Percentiles rank a stretch among this genome's conserved stretches.
phyloP scores from a whole-genome alignment of 2,888 invertebrate species.

The Invenusta paracnida region DNA sequence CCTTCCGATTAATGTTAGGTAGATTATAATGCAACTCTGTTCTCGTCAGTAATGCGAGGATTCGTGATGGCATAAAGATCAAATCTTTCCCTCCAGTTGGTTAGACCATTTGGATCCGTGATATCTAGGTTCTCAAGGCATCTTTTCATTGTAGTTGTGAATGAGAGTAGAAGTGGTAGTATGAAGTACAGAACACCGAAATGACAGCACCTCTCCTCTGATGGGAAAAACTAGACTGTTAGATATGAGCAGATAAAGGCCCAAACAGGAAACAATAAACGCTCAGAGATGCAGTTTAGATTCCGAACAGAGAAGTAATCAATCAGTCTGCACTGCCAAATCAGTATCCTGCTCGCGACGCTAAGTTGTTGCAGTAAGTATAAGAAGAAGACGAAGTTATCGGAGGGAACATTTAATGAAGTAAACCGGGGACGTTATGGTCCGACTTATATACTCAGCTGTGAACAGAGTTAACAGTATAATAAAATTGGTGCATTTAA shows the following conservation, averaged over 20 bases:
- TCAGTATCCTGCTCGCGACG: not conserved
- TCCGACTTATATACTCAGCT: no score
- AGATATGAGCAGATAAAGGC: no score
- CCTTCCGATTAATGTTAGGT: not conserved
- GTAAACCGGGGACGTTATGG: no score
- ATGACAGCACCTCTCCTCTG: no score
- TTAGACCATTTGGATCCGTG: not conserved
- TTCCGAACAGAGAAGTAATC: not conserved
- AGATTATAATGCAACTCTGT: not conserved
- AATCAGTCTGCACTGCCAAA: not conserved
- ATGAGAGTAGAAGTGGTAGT: no score
- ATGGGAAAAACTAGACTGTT: no score
- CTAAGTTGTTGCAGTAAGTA: no score
- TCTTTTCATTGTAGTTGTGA: not conserved
- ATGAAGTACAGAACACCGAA: no score
- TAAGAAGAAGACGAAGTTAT: no score
- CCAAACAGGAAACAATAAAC: not conserved
- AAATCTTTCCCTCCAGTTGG: not conserved
- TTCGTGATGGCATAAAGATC: not conserved
- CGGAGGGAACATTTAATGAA: no score
- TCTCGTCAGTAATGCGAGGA: not conserved
- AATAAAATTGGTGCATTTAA: no score
- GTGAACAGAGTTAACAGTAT: no score
- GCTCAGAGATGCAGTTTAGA: not conserved
- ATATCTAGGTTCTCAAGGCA: not conserved